Percentiles rank a stretch among this genome's conserved stretches.
Evolutionary conservation across 1,140 invertebrate genomes (phyloP).

Genomic region (Heliothis subflexa): DNA sequence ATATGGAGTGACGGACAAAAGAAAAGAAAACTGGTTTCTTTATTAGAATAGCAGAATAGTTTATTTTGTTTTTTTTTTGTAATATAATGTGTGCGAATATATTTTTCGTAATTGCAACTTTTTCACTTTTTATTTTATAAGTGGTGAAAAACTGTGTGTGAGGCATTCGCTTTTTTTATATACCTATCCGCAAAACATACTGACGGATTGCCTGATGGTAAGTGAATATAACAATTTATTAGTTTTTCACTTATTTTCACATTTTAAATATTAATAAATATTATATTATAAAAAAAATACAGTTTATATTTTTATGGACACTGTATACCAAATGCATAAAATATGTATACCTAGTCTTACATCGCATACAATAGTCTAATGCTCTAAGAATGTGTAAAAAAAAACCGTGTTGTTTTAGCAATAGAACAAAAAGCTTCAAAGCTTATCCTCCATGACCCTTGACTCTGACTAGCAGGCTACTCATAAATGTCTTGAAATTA

Average conservation of each 20-base stretch:
- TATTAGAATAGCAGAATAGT: neutral
- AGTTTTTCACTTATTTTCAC: no score
- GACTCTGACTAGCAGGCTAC: neutral
- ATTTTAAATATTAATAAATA: no score
- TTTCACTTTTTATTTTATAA: no score
- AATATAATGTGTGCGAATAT: neutral
- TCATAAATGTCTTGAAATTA: slow-evolving; percentile 3
- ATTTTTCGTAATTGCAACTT: no score
- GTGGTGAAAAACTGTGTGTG: no score
- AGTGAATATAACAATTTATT: no score
- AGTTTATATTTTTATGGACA: no score
- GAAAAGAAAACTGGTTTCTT: slow-evolving; percentile 1
- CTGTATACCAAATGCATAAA: neutral
- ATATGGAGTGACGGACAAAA: slow-evolving; percentile 7
- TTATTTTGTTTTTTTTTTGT: neutral
- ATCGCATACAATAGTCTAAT: neutral
- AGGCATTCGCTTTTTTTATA: no score
- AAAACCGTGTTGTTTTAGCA: slow-evolving; percentile 23
- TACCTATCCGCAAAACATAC: no score
- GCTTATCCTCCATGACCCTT: slow-evolving; percentile 2
- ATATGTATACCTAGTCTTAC: neutral
- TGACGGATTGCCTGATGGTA: no score
- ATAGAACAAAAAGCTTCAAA: neutral
- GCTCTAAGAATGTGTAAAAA: neutral
- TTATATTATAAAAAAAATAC: no score